Percentiles rank a stretch among this genome's conserved stretches.
phyloP scores from a whole-genome alignment of 2,888 invertebrate genomes.

The Empis livida region DNA sequence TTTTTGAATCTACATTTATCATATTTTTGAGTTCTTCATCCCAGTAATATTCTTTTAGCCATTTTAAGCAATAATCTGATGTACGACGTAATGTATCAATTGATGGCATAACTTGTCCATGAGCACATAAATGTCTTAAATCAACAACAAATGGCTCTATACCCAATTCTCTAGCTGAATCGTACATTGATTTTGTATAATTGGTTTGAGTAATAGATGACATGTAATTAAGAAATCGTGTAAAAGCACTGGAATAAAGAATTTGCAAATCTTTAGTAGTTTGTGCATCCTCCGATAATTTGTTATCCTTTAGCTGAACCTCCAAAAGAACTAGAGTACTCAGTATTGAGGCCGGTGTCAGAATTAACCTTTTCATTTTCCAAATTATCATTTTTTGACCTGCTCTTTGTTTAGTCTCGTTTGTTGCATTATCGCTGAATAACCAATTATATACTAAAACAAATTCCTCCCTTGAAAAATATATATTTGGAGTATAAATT shows the following conservation, averaged over 20 bases:
- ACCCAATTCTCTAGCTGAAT: conserved; percentile 27
- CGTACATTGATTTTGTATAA: conserved; percentile 30
- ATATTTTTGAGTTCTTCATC: conserved; percentile 20
- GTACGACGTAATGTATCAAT: conserved; percentile 23
- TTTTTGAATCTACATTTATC: conserved; percentile 20
- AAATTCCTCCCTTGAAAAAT: conserved; percentile 25
- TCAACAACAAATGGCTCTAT: conserved; percentile 34
- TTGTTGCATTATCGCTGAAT: conserved; percentile 17
- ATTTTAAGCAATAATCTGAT: conserved; percentile 25
- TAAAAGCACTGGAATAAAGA: conserved; percentile 29
- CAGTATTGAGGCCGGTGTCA: conserved; percentile 30
- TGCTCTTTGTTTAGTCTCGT: conserved; percentile 17
- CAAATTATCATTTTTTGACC: conserved; percentile 25
- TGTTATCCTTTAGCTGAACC: conserved; percentile 24
- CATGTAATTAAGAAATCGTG: conserved; percentile 34
- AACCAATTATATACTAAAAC: conserved; percentile 25
- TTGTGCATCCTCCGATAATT: background rate
- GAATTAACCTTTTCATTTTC: conserved; percentile 26
- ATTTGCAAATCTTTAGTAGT: conserved; percentile 17
- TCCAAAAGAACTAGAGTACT: conserved; percentile 28
- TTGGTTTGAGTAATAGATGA: conserved; percentile 30
- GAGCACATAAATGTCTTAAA: conserved; percentile 32
- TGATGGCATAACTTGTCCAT: conserved; percentile 29
- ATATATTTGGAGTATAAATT: background rate
- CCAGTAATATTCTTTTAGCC: conserved; percentile 34